Base-by-base conservation (phyloP, 2,888 invertebrate genomes). In the Eupithecia subumbrata region DNA sequence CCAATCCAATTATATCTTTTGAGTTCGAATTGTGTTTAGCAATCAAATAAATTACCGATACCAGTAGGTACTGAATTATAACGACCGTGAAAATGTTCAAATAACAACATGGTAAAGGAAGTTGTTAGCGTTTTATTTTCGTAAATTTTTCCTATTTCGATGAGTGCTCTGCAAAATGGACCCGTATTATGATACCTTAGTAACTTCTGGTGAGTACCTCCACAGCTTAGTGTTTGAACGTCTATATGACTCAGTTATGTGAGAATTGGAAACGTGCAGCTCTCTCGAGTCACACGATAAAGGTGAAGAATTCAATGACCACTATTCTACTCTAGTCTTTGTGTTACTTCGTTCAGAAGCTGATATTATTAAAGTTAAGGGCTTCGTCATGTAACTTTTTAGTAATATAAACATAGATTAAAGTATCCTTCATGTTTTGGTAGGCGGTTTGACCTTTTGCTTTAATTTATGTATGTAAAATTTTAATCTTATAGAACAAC, bases 181-280 rank as follows among this genome's bases (percentile, higher is more conserved):
- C 52, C 52, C 60, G 60, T 60, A 25, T 60, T 60, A 60, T 60
- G 25, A 60, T 60, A 60, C 5, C 60, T 56, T 56, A 56, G 56
- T 56, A 56, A 22, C 56, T 22, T 22, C n/a, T 25, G 4, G 25
- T 14, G 11, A 56, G 12, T 56, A 22, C 25, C 14, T 22, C 0
- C 43, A 34, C 34, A 64, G 30, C 9, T 64, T 64, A 30, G 30
- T 63, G 64, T 64, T 64, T 37, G 30, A 64, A 43, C 66, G 34
- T 52, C 30, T 64, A 30, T 69, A 43, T 64, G 40, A n/a, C 43
- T 64, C 71, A 71, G 64, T 52, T 69, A 71, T 30, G 48, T 71
- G 52, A 37, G 22, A 72, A 76, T 76, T 76, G 64, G 71, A 76
- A 64, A 74, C 76, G 76, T 76, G 73, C 68, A 63, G 67, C 45